Percentiles rank a stretch among this genome's conserved stretches.
Evolutionary conservation across 2,797 vertebrate species (phyloP).

Genomic region (Ispidina lecontei): DNA sequence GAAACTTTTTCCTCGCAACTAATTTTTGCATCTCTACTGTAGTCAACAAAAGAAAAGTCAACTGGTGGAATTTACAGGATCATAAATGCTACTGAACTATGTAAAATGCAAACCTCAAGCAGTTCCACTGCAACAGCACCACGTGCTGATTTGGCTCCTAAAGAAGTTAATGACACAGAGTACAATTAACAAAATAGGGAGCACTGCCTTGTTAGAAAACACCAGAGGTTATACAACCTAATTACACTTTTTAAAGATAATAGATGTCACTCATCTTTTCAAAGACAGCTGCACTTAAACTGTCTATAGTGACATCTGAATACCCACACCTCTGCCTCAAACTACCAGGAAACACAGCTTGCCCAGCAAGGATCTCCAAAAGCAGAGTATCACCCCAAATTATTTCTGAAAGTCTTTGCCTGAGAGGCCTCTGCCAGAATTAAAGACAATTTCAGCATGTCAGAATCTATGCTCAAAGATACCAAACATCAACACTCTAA

Average conservation of each 20-base stretch:
- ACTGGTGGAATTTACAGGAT: neutral
- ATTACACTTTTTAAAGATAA: too few species aligned
- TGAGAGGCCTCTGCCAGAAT: neutral
- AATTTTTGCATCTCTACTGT: neutral
- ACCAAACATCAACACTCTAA: neutral
- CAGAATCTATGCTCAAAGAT: neutral
- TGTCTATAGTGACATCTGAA: neutral
- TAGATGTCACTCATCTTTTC: too few species aligned
- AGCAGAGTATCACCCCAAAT: neutral
- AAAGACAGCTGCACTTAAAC: too few species aligned
- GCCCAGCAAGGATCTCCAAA: neutral
- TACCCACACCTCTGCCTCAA: neutral
- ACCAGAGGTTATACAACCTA: too few species aligned
- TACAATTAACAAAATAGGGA: neutral
- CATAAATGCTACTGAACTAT: neutral
- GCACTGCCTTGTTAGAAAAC: too few species aligned
- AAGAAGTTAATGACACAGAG: neutral
- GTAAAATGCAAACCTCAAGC: neutral
- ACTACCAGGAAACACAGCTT: neutral
- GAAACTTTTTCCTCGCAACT: neutral
- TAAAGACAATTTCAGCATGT: neutral
- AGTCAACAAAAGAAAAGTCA: neutral
- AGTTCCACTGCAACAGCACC: neutral
- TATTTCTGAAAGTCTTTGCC: neutral
- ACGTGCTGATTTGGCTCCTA: fast-evolving